These are phyloP conservation scores for Alauda arvensis DNA, from an alignment of 2,797 vertebrate species.

Conservation along the genomic window DNA sequence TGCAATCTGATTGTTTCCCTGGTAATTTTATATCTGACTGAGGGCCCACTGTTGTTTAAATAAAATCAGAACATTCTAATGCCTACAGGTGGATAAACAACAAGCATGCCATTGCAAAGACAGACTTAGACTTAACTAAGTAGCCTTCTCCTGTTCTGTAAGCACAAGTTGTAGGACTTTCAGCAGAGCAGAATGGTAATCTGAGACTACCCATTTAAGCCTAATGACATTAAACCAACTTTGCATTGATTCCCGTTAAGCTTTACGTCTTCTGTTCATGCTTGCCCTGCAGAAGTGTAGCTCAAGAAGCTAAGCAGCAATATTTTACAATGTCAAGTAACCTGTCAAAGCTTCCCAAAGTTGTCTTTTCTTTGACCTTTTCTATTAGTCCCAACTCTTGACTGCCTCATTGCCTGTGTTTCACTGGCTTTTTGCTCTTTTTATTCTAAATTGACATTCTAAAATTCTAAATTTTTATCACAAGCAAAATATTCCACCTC, in stretches of 20 bases:
- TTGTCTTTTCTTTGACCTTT: background rate
- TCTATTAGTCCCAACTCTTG: background rate
- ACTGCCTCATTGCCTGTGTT: background rate
- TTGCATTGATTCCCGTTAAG: fast-evolving
- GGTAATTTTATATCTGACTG: background rate
- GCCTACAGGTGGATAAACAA: background rate
- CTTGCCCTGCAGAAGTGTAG: background rate
- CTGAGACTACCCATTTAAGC: background rate
- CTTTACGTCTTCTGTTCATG: background rate
- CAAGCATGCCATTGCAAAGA: background rate
- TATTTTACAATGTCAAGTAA: background rate
- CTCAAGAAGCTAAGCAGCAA: background rate
- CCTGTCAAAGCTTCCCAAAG: background rate
- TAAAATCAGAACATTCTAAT: background rate
- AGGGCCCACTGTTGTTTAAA: background rate
- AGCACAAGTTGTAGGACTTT: background rate
- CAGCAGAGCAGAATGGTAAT: background rate
- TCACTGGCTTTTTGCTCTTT: background rate
- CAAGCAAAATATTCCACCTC: background rate
- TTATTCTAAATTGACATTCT: background rate
- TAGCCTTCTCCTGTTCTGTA: background rate
- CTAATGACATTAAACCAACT: background rate
- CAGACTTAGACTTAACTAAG: background rate
- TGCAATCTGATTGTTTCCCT: too few species aligned
- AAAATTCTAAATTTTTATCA: background rate